These are phyloP conservation scores for Callopanchax toddi DNA, from an alignment of 2,113 vertebrate genomes.

Conservation along the genomic window DNA sequence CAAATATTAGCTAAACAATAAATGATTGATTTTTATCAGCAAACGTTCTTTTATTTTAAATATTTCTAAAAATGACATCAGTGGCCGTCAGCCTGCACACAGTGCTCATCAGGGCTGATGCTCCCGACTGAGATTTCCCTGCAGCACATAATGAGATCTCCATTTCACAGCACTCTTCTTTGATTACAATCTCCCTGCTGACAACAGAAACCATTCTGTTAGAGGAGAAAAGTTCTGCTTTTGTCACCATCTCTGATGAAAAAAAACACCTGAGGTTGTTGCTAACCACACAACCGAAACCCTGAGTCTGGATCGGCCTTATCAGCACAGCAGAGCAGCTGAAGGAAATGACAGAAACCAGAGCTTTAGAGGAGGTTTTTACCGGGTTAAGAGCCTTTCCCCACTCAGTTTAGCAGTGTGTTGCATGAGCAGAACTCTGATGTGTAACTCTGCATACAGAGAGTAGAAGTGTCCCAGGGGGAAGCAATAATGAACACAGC, in stretches of 20 bases:
- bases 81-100: too few relatives aligned
- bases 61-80: too few relatives aligned
- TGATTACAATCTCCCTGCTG: neutral
- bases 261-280: slow-evolving; percentile 9
- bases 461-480: slow-evolving; percentile 57
- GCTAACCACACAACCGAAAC: slow-evolving; percentile 5
- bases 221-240: neutral
- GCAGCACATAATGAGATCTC: slow-evolving; percentile 19
- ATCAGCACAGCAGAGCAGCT: slow-evolving; percentile 16
- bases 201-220: slow-evolving; percentile 6
- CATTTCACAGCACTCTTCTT: slow-evolving; percentile 39
- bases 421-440: slow-evolving; percentile 21
- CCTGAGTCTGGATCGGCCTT: slow-evolving; percentile 33
- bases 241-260: slow-evolving; percentile 16
- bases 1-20: too few relatives aligned
- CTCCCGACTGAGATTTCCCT: too few relatives aligned
- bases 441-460: slow-evolving; percentile 52
- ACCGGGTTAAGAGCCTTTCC: slow-evolving; percentile 35
- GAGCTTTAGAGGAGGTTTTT: slow-evolving; percentile 13
- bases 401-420: slow-evolving; percentile 17
- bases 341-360: slow-evolving; percentile 31
- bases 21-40: too few relatives aligned
- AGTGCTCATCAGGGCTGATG: neutral
- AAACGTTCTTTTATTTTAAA: too few relatives aligned
- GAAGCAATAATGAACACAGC: slow-evolving; percentile 74